A percentile compares a stretch with the other conserved stretches of the same genome.
phyloP scores from a whole-genome alignment of 1,140 invertebrate genomes.

The Trypoxylus dichotomus region DNA sequence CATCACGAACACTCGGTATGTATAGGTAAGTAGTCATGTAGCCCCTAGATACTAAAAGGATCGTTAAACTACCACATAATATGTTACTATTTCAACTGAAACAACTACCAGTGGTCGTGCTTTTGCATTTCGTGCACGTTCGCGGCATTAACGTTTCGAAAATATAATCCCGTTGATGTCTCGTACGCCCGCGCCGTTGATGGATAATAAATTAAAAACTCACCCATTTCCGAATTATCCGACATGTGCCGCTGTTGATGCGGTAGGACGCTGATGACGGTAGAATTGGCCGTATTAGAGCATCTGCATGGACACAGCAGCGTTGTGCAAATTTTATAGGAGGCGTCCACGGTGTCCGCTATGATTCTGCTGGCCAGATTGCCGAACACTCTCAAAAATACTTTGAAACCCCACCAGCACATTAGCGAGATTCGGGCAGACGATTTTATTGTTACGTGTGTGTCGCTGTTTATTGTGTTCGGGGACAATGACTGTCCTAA shows the following conservation, averaged over 20 bases:
- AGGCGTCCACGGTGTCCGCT: slow-evolving; percentile 17
- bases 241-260: background rate
- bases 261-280: background rate
- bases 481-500: background rate
- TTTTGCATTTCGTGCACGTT: background rate
- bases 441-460: background rate
- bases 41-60: too few relatives aligned
- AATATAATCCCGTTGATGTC: background rate
- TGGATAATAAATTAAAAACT: slow-evolving; percentile 16
- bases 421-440: background rate
- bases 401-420: slow-evolving; percentile 8
- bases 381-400: slow-evolving; percentile 15
- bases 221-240: slow-evolving; percentile 5
- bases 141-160: background rate
- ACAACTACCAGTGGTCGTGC: too few relatives aligned
- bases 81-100: too few relatives aligned
- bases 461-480: background rate
- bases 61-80: too few relatives aligned
- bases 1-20: too few relatives aligned
- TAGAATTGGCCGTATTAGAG: background rate
- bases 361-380: slow-evolving; percentile 22
- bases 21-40: too few relatives aligned
- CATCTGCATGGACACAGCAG: slow-evolving; percentile 9
- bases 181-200: background rate
- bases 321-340: slow-evolving; percentile 19